Evolutionary conservation across 2,888 invertebrate genomes (phyloP), one percentile per base, ranked within the genome.

Genomic region (Prosopocoilus inquinatus): DNA sequence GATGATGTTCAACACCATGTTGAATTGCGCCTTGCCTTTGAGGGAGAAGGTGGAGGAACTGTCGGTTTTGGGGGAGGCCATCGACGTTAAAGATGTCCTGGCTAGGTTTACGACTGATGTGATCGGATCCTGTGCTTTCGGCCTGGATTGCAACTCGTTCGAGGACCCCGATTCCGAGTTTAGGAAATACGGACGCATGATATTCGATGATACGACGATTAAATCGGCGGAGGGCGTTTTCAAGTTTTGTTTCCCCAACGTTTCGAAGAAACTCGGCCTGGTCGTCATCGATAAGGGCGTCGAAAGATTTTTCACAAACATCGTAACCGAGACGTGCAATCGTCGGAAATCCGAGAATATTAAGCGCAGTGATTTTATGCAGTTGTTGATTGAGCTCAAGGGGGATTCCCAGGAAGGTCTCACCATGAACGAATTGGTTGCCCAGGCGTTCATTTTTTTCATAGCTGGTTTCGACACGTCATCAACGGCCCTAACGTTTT

Each of bases 391-490:
- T 4, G 71, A 73, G 15, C 59, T 65, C 46, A 61, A 57, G 55
- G 68, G 35, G 3, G 48, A 33, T 13, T 9, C 11, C 13, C 13
- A 46, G 2, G 33, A 32, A 43, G 53, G 68, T 16, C 36, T 64
- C 11, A 69, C 61, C 9, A 49, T 70, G 34, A 58, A 69, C 5
- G 68, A 73, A 58, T 57, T 73, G 2, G 63, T 65, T 1, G 82
- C 83, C 0, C 84, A 86, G 67, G 79, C 81, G 7, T 72, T 84
- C 35, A 69, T 84, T 2, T 85, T 85, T 70, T 79, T 85, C 2
- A 71, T 83, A 48, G 85, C 83, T 50, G 85, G 84, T 0, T 85
- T 81, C 64, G 85, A 85, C 65, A 85, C 85, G 0, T 82, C 84
- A 0, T 81, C 84, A 49, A 82, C 82, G 0, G 67, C 83, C 9